Base-by-base conservation (phyloP, 2,888 invertebrate species). In the Hypena proboscidalis region DNA sequence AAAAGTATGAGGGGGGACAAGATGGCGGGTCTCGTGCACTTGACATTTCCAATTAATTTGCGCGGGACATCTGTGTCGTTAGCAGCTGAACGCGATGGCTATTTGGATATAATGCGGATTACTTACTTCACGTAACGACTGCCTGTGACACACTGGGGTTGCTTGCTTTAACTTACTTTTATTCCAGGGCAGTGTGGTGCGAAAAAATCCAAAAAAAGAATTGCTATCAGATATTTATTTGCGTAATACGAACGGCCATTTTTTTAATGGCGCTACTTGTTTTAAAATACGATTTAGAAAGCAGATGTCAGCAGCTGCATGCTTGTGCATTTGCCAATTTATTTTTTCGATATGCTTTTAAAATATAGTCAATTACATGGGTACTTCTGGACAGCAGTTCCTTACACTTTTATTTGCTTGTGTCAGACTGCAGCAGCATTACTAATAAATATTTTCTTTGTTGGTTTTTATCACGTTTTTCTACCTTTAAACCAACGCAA, bases 11-110 rank as follows among this genome's bases (percentile, higher is more conserved):
- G 53, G 77, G 70, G 80, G 80, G 74, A 75, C 80, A 85, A 87
- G 85, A 86, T 86, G 89, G 87, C 87, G 80, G 49, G 42, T 55
- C 72, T 74, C 78, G 77, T 87, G 90, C 88, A 90, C 90, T 90
- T 90, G 90, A 90, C 90, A 90, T 90, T 90, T 89, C 88, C 90
- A 89, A 90, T 90, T 90, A 90, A 90, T 90, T 90, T 88, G 87
- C 85, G 74, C 83, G 82, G 84, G 80, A 86, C 89, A 89, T 90
- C 90, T 90, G 90, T 89, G 87, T 75, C 68, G 79, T 78, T 77
- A 83, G 89, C 90, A 89, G 90, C 90, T 89, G 89, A 88, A 76
- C 71, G 62, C 65, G 70, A 77, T 74, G 77, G 79, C 69, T 74
- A 73, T 77, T 78, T 67, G 79, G 77, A 65, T 65, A 65, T 77